Evolutionary conservation across 2,113 vertebrate genomes (phyloP).

Genomic region (Bucco capensis): DNA sequence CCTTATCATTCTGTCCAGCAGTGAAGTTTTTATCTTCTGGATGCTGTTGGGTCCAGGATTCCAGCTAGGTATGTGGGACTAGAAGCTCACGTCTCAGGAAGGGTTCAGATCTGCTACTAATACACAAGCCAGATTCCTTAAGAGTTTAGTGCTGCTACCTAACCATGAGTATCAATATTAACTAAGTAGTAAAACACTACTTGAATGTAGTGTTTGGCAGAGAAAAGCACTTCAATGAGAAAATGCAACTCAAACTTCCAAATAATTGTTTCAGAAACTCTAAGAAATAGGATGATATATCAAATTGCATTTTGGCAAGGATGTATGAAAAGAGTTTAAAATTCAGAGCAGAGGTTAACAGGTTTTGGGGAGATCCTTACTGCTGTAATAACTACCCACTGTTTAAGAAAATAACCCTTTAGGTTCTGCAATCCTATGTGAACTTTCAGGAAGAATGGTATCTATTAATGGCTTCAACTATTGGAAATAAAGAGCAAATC

Average conservation of each 20-base stretch:
- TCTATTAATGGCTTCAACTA: not conserved
- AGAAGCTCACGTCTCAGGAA: not conserved
- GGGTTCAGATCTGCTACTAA: not conserved
- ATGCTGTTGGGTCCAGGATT: not conserved
- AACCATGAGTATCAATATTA: not conserved
- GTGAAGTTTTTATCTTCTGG: not conserved
- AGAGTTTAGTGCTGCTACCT: not conserved
- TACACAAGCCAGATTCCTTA: not conserved
- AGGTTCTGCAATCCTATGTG: not conserved
- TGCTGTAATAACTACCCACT: not conserved
- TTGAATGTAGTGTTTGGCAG: not conserved
- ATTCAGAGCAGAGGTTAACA: not conserved
- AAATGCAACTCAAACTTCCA: not conserved
- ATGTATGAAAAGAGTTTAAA: not conserved
- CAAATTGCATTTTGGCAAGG: not conserved
- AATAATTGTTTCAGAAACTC: not conserved
- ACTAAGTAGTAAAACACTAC: not conserved
- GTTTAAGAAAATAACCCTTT: not conserved
- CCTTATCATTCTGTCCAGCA: not conserved
- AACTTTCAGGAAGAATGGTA: not conserved
- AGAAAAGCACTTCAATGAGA: not conserved
- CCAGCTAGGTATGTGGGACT: rapidly evolving
- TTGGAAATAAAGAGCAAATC: not conserved
- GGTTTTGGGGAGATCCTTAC: not conserved
- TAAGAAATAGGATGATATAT: not conserved